Conservation (phyloP, 2,113 vertebrate genomes). For the Halcyon senegalensis region DNA sequence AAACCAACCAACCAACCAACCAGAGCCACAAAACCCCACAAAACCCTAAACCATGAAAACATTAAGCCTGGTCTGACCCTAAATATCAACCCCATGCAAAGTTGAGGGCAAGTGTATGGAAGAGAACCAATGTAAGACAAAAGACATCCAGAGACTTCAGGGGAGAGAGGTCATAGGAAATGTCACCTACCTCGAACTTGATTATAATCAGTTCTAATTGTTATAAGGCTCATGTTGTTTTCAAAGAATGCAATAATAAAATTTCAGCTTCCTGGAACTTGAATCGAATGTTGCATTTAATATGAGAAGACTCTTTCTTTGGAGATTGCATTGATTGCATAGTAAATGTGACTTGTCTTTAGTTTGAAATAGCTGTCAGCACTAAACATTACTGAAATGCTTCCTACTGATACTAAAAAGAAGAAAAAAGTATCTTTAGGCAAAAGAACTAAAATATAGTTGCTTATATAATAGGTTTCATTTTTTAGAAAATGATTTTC, state of each 20-base stretch:
- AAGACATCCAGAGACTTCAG: neutral
- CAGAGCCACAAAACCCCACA: neutral
- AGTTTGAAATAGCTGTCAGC: neutral
- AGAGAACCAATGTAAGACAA: neutral
- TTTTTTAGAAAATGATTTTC: neutral
- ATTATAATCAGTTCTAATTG: constrained; percentile 40
- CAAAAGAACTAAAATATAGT: neutral
- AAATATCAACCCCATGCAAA: neutral
- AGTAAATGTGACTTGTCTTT: neutral
- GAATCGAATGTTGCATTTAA: neutral
- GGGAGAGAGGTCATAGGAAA: constrained; percentile 37
- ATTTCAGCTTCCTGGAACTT: neutral
- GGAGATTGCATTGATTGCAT: neutral
- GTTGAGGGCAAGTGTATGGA: neutral
- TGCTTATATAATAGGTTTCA: neutral
- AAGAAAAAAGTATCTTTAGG: neutral
- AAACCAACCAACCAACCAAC: neutral
- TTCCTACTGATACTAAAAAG: neutral
- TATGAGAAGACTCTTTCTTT: neutral
- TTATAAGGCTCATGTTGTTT: constrained; percentile 3
- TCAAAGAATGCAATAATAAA: constrained; percentile 11
- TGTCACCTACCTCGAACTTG: constrained; percentile 13
- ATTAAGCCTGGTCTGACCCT: neutral
- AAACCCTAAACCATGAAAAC: neutral
- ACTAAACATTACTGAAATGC: neutral